These are phyloP conservation scores for Syngnathus typhle DNA, from an alignment of 2,113 vertebrate species.

Conservation along the genomic window DNA sequence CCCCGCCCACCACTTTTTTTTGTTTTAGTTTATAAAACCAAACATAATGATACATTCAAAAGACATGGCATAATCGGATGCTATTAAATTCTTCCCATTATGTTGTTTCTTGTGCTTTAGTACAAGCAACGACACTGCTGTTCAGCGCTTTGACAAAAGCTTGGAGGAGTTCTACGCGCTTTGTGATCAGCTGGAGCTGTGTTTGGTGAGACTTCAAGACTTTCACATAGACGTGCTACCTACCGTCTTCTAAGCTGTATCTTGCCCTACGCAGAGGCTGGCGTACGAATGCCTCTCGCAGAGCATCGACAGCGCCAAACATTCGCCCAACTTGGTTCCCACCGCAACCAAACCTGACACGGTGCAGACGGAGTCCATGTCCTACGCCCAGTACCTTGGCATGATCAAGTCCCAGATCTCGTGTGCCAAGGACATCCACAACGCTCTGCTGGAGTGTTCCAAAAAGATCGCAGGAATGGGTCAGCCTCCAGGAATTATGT, in stretches of 20 bases:
- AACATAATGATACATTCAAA: no score
- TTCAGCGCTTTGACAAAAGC: conserved; percentile 90
- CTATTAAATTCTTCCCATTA: neutral
- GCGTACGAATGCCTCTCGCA: conserved; percentile 89
- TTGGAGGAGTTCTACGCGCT: conserved; percentile 92
- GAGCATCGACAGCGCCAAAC: conserved; percentile 91
- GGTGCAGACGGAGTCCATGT: conserved; percentile 85
- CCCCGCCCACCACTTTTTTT: no score
- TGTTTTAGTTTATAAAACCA: no score
- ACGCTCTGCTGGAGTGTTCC: conserved; percentile 85
- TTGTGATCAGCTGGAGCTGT: conserved; percentile 89
- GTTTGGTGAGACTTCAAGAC: conserved; percentile 70
- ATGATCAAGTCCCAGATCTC: conserved; percentile 95
- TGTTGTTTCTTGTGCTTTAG: conserved; percentile 54
- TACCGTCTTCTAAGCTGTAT: neutral
- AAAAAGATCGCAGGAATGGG: conserved; percentile 88
- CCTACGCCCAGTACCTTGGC: conserved; percentile 87
- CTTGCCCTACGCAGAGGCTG: conserved; percentile 72
- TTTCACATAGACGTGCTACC: neutral
- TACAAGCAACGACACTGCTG: conserved; percentile 79
- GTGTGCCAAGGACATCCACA: conserved; percentile 92
- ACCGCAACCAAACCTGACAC: conserved; percentile 90
- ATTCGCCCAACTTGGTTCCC: conserved; percentile 86
- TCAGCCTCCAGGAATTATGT: conserved; percentile 73
- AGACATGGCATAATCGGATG: neutral